Conservation (phyloP, 2,888 invertebrate genomes). For the Ectemnius lituratus region DNA sequence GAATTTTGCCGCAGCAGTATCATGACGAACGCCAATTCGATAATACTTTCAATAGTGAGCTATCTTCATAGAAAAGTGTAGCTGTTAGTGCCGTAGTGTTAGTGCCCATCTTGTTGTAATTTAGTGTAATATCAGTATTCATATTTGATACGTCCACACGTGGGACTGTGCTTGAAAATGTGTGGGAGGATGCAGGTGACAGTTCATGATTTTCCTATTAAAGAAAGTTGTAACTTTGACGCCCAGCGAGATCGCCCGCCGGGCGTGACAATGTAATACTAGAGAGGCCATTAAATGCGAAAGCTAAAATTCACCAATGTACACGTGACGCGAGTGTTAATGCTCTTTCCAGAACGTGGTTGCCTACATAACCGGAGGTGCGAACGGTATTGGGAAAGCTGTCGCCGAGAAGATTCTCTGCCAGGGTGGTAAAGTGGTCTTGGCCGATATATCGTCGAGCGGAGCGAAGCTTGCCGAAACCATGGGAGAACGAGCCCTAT, state of each 20-base stretch:
- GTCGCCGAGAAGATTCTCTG: conserved; percentile 56
- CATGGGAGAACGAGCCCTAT: conserved; percentile 59
- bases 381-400: conserved; percentile 64
- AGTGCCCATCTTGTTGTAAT: no score
- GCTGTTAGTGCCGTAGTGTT: no score
- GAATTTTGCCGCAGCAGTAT: no score
- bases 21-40: no score
- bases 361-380: conserved; percentile 63
- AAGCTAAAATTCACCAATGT: not conserved
- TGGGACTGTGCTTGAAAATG: not conserved
- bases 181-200: not conserved
- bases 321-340: not conserved
- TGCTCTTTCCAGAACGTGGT: conserved; percentile 48
- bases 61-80: no score
- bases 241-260: not conserved
- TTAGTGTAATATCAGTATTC: no score
- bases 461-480: conserved; percentile 55
- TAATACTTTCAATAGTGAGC: no score
- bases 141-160: no score
- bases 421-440: conserved; percentile 59
- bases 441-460: conserved; percentile 55
- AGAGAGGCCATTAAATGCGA: not conserved
- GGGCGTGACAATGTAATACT: not conserved
- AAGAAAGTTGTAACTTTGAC: not conserved
- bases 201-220: not conserved